Conservation (phyloP, 2,888 invertebrate species). For the Metallyticus violacea region DNA sequence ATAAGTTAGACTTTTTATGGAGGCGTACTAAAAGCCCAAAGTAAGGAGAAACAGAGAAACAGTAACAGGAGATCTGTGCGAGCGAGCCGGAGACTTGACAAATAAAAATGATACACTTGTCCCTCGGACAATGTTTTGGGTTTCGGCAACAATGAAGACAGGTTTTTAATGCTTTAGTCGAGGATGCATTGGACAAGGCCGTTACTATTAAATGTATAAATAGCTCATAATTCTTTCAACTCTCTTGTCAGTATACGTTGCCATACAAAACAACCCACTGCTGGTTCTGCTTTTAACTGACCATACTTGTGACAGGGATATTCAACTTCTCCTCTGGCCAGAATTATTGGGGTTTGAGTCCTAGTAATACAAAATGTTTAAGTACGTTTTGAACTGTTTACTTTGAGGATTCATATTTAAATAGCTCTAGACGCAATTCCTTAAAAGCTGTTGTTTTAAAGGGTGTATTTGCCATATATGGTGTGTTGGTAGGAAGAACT, state of each 20-base stretch:
- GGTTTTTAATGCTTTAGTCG: too few relatives aligned
- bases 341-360: too few relatives aligned
- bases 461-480: too few relatives aligned
- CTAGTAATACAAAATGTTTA: too few relatives aligned
- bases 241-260: not conserved
- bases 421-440: too few relatives aligned
- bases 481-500: too few relatives aligned
- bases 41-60: not conserved
- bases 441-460: too few relatives aligned
- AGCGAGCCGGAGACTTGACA: not conserved
- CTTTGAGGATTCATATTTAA: too few relatives aligned
- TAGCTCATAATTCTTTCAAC: not conserved
- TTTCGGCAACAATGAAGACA: not conserved
- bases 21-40: not conserved
- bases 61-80: not conserved
- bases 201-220: not conserved
- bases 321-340: not conserved
- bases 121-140: not conserved
- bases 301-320: not conserved
- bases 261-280: not conserved
- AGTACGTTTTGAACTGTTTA: too few relatives aligned
- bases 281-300: not conserved
- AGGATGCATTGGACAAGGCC: not conserved
- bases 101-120: not conserved
- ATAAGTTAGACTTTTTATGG: not conserved